Base-by-base conservation (phyloP, 2,888 invertebrate species). In the Pachliopta kotzebuea region DNA sequence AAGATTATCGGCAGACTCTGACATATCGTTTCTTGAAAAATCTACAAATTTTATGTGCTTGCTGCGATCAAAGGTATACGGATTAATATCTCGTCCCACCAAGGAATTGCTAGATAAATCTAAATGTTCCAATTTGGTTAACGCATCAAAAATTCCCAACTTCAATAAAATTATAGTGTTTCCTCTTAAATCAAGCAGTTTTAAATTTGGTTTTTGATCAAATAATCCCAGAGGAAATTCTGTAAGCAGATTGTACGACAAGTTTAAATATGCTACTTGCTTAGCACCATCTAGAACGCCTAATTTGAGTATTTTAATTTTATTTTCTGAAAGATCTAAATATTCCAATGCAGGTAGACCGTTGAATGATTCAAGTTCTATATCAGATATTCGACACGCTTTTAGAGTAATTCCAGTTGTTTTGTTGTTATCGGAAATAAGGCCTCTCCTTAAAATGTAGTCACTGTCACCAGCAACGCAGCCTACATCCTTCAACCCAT, bases 21-120 rank as follows among this genome's bases (percentile, higher is more conserved):
- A 72, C 83, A 87, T 84, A 45, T 83, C 74, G 55, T 83, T 86
- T 70, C 78, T 74, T 20, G 84, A 83, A 29, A 84, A 82, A 73
- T 80, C 81, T n/a, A 86, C 67, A 42, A 73, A 71, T 21, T 63
- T 70, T 29, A 87, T 79, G 1, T 65, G 65, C n/a, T 45, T 70
- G 61, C 67, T 77, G 29, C 74, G 63, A 59, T 79, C 76, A 67
- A 86, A 84, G 57, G 83, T 66, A 50, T 76, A 71, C 0, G 76
- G 70, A 65, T 76, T 73, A 11, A 86, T 65, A 60, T 76, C 65
- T 69, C 66, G 76, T 7, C 84, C 84, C 21, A 73, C 18, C 50
- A 86, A 69, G 3, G 68, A 60, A 60, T 86, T 87, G 24, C 75
- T 77, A 0, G 84, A 81, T 31, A 86, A 63, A 68, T 84, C 81